phyloP scores from a whole-genome alignment of 2,113 vertebrate genomes.

The Charina bottae region DNA sequence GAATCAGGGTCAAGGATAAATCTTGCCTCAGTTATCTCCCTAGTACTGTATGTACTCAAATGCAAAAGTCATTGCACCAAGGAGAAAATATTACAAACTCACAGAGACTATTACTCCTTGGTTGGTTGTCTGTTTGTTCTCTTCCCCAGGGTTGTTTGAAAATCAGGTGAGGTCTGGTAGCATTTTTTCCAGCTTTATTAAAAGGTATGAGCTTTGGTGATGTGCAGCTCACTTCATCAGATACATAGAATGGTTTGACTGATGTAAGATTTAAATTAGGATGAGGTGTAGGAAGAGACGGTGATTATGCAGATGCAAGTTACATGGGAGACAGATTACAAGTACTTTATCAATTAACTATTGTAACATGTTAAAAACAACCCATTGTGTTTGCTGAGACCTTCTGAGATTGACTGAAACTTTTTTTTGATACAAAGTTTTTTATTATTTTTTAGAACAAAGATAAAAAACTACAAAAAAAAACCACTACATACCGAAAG shows the following conservation, averaged over 20 bases:
- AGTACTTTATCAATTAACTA: not conserved
- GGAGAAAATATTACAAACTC: not conserved
- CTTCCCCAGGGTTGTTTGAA: accelerated
- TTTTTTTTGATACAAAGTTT: too few relatives aligned
- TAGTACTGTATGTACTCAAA: accelerated
- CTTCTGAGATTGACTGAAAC: not conserved
- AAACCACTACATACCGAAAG: too few relatives aligned
- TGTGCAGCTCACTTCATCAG: not conserved
- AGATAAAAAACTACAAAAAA: too few relatives aligned
- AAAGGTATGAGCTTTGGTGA: not conserved
- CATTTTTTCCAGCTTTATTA: not conserved
- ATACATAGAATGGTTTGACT: not conserved
- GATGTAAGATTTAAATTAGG: not conserved
- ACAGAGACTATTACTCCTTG: not conserved
- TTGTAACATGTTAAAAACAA: not conserved
- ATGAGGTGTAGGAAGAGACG: not conserved
- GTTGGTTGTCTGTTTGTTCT: constrained; percentile 16
- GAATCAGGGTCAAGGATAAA: not conserved
- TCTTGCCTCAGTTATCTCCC: constrained; percentile 21
- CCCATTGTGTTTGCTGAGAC: not conserved
- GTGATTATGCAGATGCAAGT: not conserved
- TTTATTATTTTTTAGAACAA: too few relatives aligned
- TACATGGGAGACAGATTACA: not conserved
- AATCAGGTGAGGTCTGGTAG: not conserved
- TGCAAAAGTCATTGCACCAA: not conserved